Conservation (phyloP, 2,888 invertebrate genomes). For the Mantis religiosa region DNA sequence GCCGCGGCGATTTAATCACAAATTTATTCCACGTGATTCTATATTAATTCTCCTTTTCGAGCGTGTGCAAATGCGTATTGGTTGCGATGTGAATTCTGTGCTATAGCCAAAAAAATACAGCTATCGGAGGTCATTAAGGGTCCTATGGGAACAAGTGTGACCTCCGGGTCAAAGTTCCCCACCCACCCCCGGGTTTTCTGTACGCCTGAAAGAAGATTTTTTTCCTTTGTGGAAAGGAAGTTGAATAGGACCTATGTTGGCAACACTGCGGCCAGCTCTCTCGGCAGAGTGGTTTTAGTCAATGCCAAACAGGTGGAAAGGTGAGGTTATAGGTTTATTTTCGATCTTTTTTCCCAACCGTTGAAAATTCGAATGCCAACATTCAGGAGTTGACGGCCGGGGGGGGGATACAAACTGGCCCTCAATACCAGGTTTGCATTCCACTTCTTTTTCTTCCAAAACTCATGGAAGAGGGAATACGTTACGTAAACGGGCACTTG, state of each 20-base stretch:
- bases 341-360: constrained; percentile 2
- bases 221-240: not conserved
- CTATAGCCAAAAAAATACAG: no score
- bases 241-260: not conserved
- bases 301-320: not conserved
- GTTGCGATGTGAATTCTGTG: no score
- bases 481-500: not conserved
- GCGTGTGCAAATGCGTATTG: no score
- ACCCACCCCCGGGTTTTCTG: not conserved
- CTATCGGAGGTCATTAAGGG: no score
- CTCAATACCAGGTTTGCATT: not conserved
- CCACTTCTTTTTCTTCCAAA: not conserved
- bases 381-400: not conserved
- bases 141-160: not conserved
- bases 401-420: not conserved
- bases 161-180: constrained; percentile 6
- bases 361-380: constrained; percentile 10
- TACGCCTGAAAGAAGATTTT: not conserved
- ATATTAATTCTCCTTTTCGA: no score
- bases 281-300: not conserved
- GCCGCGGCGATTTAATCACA: no score
- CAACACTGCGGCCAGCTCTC: not conserved
- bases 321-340: constrained; percentile 9
- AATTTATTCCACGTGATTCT: no score
- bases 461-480: not conserved